phyloP scores from a whole-genome alignment of 2,113 vertebrate genomes.

The Nesoenas mayeri region DNA sequence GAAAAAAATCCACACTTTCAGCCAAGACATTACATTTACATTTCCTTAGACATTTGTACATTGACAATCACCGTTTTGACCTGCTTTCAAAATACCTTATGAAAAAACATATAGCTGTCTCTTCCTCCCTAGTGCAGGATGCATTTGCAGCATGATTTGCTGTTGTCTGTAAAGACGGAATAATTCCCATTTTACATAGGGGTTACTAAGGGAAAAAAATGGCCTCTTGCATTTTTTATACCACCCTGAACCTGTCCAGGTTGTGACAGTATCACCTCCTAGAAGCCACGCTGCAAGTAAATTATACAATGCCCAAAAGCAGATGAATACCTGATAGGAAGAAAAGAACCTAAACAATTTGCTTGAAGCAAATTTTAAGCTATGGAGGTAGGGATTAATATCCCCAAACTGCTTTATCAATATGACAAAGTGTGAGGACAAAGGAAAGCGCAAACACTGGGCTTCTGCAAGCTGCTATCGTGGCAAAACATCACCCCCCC shows the following conservation, averaged over 20 bases:
- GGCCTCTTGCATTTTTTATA: background rate
- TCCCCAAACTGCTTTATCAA: background rate
- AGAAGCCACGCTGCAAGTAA: background rate
- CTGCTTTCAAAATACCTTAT: background rate
- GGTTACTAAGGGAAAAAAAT: background rate
- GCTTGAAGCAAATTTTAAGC: background rate
- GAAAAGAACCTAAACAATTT: background rate
- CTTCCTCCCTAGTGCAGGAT: background rate
- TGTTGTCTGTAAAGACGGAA: background rate
- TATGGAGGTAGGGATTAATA: background rate
- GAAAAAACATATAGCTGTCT: background rate
- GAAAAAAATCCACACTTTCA: background rate
- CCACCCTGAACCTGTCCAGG: background rate
- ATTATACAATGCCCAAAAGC: background rate
- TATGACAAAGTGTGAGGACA: background rate
- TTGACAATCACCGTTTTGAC: background rate
- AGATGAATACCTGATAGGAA: background rate
- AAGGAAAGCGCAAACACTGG: background rate
- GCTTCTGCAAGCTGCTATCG: background rate
- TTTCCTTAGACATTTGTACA: background rate
- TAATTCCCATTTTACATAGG: background rate
- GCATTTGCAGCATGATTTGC: background rate
- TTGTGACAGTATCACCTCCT: background rate
- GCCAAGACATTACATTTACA: background rate
- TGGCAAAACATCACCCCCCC: background rate